Percentiles rank a stretch among this genome's conserved stretches.
These are phyloP conservation scores for Molothrus aeneus DNA, from an alignment of 2,797 vertebrate species.

Conservation along the genomic window DNA sequence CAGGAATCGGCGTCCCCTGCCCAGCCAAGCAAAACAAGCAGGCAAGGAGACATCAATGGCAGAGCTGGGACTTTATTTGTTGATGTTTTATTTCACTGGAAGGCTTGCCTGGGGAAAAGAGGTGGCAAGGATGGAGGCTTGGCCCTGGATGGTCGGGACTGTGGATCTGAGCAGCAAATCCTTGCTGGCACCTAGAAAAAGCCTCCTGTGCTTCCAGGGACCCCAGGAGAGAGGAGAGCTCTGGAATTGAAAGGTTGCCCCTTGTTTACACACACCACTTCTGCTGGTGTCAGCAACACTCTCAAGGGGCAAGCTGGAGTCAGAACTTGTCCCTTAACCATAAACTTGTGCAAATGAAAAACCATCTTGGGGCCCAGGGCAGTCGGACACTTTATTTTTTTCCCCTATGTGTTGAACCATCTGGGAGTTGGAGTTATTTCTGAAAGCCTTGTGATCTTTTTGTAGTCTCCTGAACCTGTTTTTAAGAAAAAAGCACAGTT, in stretches of 20 bases:
- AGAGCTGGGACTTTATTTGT: not conserved
- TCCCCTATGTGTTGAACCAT: not conserved
- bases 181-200: not conserved
- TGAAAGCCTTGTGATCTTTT: not conserved
- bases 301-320: not conserved
- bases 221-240: not conserved
- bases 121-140: not conserved
- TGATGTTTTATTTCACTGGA: not conserved
- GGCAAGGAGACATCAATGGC: not conserved
- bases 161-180: not conserved
- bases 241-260: not conserved
- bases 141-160: not conserved
- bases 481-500: not conserved
- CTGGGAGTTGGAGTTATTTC: not conserved
- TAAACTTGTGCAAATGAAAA: not conserved
- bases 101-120: not conserved
- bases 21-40: not conserved
- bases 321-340: not conserved
- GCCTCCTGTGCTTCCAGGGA: not conserved
- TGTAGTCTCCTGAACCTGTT: not conserved
- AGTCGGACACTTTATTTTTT: rapidly evolving
- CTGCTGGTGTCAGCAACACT: not conserved
- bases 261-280: not conserved
- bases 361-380: not conserved
- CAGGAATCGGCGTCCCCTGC: rapidly evolving